Base-by-base conservation (phyloP, 37 sponge, comb jelly and placozoan genomes). In the Lycopodina hypogea region DNA sequence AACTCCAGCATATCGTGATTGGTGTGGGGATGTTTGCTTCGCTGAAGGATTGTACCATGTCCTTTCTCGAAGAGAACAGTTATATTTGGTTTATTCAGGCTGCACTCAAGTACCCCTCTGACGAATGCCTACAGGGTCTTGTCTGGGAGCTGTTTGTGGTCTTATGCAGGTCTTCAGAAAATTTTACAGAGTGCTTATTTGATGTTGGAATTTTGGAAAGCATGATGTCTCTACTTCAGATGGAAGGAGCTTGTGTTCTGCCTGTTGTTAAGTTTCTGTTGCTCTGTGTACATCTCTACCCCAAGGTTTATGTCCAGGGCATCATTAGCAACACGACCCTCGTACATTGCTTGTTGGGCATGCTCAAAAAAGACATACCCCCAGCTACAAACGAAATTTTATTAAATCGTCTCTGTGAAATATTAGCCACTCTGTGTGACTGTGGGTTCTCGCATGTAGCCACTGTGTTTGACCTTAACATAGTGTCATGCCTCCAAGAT, bases 131-230 rank as follows among this genome's bases (percentile, higher is more conserved):
- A 1, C 89, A 89, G 66, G 34, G 40, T 0, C 42, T 75, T 1
- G 78, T 84, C 53, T 89, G 89, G 89, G 23, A 41, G 35, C 37
- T 88, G 17, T 48, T 88, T 19, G 23, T 37, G 0, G 64, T 74
- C 9, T 37, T 83, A 14, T 79, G 80, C 59, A 39, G 56, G 30
- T 33, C 30, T 21, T 58, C 74, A 19, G 24, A 55, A 6, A 23
- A 42, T 1, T 80, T 86, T 36, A 39, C 45, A 1, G 26, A 42
- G n/a, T 42, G 26, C 28, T 65, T 86, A 1, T 11, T 68, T 8
- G 42, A 40, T 0, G 37, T 57, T 34, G 76, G 45, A 18, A 37
- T 86, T 23, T 37, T 86, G 12, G 35, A 30, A 11, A 56, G 35
- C 23, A 33, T 75, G 35, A n/a, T 56, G 22, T 17, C 69, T 9